Evolutionary conservation across 2,113 vertebrate species (phyloP).

Genomic region (Embiotoca jacksoni): DNA sequence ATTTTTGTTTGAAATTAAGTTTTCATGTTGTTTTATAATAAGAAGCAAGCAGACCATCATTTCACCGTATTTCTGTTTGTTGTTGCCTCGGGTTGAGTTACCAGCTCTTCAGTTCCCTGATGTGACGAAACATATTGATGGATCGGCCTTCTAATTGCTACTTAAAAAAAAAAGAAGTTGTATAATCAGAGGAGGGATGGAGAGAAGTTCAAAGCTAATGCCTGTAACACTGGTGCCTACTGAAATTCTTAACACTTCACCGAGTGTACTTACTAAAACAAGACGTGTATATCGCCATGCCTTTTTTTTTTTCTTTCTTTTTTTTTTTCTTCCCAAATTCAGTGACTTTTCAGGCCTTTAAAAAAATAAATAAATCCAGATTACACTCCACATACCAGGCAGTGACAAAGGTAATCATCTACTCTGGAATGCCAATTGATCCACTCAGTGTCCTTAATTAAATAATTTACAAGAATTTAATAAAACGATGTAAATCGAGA

Average conservation of each 20-base stretch:
- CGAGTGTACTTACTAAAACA: conserved; percentile 54
- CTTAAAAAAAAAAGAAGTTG: conserved; percentile 38
- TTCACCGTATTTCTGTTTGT: conserved; percentile 16
- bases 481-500: conserved; percentile 40
- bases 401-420: conserved; percentile 44
- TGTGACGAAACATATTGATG: conserved; percentile 35
- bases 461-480: conserved; percentile 50
- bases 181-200: conserved; percentile 34
- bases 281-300: conserved; percentile 19
- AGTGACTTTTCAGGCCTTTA: conserved; percentile 30
- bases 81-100: conserved; percentile 28
- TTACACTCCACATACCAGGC: conserved; percentile 60
- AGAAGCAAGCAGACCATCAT: conserved; percentile 52
- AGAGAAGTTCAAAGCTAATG: conserved; percentile 45
- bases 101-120: conserved; percentile 37
- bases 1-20: conserved; percentile 59
- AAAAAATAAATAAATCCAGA: conserved; percentile 13
- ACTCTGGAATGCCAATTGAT: conserved; percentile 48
- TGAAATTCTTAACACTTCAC: conserved; percentile 56
- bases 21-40: conserved; percentile 51
- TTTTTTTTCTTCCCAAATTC: conserved; percentile 37
- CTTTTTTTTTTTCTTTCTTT: conserved; percentile 45
- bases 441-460: conserved; percentile 49
- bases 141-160: conserved; percentile 45
- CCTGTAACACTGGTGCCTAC: conserved; percentile 75